A percentile compares a stretch with the other conserved stretches of the same genome.
These are phyloP conservation scores for Metopia argyrocephala DNA, from an alignment of 2,888 invertebrate genomes.

Conservation along the genomic window DNA sequence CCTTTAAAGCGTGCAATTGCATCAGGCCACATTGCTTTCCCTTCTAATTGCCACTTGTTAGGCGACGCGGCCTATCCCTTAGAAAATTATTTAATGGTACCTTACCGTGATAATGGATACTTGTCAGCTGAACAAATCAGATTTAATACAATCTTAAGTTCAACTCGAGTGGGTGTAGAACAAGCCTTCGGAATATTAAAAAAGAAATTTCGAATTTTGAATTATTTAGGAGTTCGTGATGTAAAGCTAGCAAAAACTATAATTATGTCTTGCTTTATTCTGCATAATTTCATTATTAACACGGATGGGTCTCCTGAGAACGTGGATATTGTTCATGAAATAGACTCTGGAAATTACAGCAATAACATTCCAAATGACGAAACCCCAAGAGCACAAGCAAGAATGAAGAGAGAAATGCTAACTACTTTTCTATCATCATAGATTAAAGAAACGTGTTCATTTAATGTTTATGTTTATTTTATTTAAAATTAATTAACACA, in stretches of 20 bases:
- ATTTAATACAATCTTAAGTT: constrained; percentile 9
- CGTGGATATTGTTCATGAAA: not conserved
- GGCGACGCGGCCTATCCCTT: constrained; percentile 2
- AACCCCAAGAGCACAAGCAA: not conserved
- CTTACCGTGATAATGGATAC: not conserved
- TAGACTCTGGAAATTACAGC: not conserved
- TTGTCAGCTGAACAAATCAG: constrained; percentile 8
- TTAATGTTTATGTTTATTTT: not conserved
- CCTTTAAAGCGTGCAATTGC: not conserved
- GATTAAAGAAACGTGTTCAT: not conserved
- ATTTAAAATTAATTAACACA: not conserved
- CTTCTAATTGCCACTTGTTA: constrained; percentile 1
- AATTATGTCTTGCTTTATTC: constrained; percentile 17
- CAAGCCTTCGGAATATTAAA: constrained; percentile 4
- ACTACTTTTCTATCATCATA: not conserved
- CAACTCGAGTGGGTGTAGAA: constrained; percentile 1
- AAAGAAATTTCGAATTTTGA: constrained; percentile 1
- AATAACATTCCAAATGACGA: constrained; percentile 2
- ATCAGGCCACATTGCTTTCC: not conserved
- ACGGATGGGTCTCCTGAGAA: constrained; percentile 5
- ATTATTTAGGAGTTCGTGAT: not conserved
- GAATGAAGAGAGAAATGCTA: not conserved
- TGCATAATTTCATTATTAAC: constrained; percentile 12
- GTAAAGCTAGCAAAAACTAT: constrained; percentile 7
- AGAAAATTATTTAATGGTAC: constrained; percentile 14